Percentiles rank a stretch among this genome's conserved stretches.
Conservation (phyloP, 2,888 invertebrate genomes). For the Strigamia maritima region DNA sequence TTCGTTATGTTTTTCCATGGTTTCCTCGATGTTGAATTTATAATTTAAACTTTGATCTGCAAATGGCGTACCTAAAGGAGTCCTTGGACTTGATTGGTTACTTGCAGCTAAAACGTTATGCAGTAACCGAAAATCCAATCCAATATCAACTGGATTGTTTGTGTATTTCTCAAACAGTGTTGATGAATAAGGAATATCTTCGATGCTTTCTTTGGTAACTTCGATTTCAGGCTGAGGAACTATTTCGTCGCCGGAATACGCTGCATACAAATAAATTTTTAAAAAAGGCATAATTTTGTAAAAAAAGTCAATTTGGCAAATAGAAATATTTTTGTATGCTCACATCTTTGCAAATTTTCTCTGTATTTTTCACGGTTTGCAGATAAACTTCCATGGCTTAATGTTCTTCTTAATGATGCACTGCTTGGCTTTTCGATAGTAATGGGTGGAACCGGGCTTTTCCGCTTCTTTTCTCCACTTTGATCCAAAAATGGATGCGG, state of each 20-base stretch:
- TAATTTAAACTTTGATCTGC: neutral
- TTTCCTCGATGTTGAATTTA: constrained; percentile 5
- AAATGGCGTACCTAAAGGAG: neutral
- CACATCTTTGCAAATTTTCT: constrained; percentile 18
- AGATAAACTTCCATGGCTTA: constrained; percentile 9
- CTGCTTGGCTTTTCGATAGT: neutral
- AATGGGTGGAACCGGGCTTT: neutral
- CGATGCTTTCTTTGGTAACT: neutral
- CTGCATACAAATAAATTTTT: neutral
- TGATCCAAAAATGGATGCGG: neutral
- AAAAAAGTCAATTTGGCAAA: neutral
- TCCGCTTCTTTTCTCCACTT: neutral
- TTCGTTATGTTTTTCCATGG: constrained; percentile 10
- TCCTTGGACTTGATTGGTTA: neutral
- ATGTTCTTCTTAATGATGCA: constrained; percentile 5
- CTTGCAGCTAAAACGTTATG: constrained; percentile 8
- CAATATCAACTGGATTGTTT: neutral
- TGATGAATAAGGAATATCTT: neutral
- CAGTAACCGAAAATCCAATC: constrained; percentile 12
- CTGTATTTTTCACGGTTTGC: neutral
- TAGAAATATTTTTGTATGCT: no score
- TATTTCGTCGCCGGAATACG: neutral
- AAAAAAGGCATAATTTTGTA: neutral
- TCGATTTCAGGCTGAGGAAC: neutral
- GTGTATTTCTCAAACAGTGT: constrained; percentile 4